Conservation (phyloP, 2,113 vertebrate genomes). For the Forbesichthys papilliferus region DNA sequence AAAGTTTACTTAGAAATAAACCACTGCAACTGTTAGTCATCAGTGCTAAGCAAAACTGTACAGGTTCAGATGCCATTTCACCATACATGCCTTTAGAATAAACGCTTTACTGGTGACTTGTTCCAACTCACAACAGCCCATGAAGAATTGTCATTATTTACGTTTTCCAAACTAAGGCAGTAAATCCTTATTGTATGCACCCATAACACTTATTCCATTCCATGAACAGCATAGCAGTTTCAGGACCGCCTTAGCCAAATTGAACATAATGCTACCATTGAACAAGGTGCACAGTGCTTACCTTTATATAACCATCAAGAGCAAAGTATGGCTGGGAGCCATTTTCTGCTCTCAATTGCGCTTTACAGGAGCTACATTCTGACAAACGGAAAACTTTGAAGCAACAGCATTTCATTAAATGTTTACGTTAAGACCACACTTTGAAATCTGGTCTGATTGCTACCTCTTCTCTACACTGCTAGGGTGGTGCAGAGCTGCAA, state of each 20-base stretch:
- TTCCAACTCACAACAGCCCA: background rate
- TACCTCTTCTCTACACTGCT: background rate
- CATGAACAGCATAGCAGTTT: slow-evolving; percentile 28
- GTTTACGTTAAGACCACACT: background rate
- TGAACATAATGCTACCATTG: slow-evolving; percentile 64
- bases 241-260: slow-evolving; percentile 33
- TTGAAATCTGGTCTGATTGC: background rate
- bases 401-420: slow-evolving; percentile 24
- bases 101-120: background rate
- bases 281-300: slow-evolving; percentile 59
- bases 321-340: slow-evolving; percentile 15
- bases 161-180: slow-evolving; percentile 24
- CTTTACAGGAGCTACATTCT: slow-evolving; percentile 1
- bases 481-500: background rate
- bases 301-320: slow-evolving; percentile 57
- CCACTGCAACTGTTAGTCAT: too few species aligned
- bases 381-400: background rate
- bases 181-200: slow-evolving; percentile 26
- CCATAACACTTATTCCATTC: slow-evolving; percentile 37
- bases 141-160: slow-evolving; percentile 35
- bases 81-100: background rate
- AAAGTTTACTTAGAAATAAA: too few species aligned
- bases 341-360: background rate
- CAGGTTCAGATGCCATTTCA: too few species aligned
- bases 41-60: too few species aligned